Base-by-base conservation (phyloP, 2,797 vertebrate species). In the Neosilurus mollespiculum region DNA sequence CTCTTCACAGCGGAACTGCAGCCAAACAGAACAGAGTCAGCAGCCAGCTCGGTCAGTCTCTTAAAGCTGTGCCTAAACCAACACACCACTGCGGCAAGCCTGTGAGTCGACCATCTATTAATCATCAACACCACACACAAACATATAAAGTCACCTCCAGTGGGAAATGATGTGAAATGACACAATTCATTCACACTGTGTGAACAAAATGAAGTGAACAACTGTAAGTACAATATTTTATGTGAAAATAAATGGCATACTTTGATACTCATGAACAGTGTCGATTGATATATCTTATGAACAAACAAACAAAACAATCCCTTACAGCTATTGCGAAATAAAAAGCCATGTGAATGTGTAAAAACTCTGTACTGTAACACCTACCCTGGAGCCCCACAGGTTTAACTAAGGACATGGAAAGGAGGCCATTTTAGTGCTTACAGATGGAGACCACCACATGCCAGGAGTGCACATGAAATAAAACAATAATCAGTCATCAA, bases 11-110 rank as follows among this genome's bases (percentile, higher is more conserved):
- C 72, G 78, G 78, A 86, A 85, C 26, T 58, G 71, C 78, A 82
- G 78, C 83, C 86, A 88, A 87, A 81, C 65, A 76, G 86, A 85
- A 86, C 84, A 85, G 82, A 84, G 84, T 83, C 86, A 88, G 77
- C 20, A 14, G 37, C 84, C 83, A 85, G 78, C 81, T 82, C 79
- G 80, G 81, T 84, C 81, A 56, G 72, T 64, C 79, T 67, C 75
- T 85, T 82, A 30, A 75, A 86, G 56, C 78, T 59, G 78, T 80
- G 61, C 80, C 20, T 84, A 86, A 87, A 85, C 80, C 84, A 62
- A 82, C 76, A 20, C 69, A 20, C 59, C 18, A 7, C 80, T 61
- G 62, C 14, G 69, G 67, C 22, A 54, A 78, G 67, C 81, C 81
- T 86, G 84, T 62, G 79, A 71, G 81, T 65, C 79, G 81, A 73